A percentile compares a stretch with the other conserved stretches of the same genome.
These are phyloP conservation scores for Zosterops pallidus DNA, from an alignment of 2,113 vertebrate genomes.

Conservation along the genomic window DNA sequence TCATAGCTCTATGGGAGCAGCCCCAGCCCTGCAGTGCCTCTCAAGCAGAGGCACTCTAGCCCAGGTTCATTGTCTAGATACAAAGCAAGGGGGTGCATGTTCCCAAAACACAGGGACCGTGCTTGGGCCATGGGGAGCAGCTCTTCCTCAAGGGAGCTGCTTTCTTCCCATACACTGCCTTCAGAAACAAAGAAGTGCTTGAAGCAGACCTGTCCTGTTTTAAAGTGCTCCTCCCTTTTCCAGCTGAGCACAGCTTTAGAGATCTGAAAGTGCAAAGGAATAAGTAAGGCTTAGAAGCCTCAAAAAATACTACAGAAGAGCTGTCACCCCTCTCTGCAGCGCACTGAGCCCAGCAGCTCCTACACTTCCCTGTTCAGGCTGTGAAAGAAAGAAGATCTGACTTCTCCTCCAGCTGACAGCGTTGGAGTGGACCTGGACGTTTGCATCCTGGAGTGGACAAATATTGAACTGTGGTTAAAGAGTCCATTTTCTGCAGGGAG, in stretches of 20 bases:
- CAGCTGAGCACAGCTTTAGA: background rate
- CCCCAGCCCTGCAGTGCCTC: background rate
- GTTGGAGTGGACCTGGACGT: accelerated
- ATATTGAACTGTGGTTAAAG: background rate
- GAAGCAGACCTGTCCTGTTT: background rate
- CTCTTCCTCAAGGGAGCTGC: background rate
- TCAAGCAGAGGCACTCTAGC: accelerated
- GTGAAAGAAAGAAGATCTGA: background rate
- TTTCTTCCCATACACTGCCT: background rate
- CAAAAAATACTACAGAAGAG: background rate
- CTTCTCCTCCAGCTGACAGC: background rate
- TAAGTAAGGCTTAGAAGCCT: background rate
- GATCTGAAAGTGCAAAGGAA: background rate
- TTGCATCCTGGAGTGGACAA: background rate
- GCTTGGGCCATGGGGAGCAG: accelerated
- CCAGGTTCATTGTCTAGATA: background rate
- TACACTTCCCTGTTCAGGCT: background rate
- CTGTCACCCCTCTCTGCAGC: accelerated
- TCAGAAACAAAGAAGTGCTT: background rate
- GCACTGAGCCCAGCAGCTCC: background rate
- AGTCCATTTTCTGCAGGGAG: background rate
- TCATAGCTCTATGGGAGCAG: background rate
- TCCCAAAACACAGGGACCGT: background rate
- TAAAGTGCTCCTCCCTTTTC: background rate
- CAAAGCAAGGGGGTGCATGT: background rate